Evolutionary conservation across 2,113 vertebrate species (phyloP).

Genomic region (Vulpes lagopus): DNA sequence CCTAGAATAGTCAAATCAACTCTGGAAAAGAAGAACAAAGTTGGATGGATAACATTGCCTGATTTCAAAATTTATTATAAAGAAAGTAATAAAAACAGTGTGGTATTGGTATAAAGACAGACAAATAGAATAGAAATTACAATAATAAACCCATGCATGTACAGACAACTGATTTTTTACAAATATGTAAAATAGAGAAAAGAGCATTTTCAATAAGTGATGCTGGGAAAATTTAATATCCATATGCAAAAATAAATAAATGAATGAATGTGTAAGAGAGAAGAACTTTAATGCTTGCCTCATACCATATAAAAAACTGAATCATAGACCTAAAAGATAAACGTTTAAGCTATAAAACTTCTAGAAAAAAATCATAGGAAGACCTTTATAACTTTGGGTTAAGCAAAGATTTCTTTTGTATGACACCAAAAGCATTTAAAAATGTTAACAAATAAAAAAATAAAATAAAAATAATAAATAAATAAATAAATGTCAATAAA

Average conservation of each 20-base stretch:
- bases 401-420: background rate
- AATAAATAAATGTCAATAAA: too few relatives aligned
- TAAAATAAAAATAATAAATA: too few relatives aligned
- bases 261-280: background rate
- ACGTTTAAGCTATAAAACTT: constrained; percentile 6
- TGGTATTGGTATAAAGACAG: background rate
- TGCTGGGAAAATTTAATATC: background rate
- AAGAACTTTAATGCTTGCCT: background rate
- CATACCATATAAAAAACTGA: background rate
- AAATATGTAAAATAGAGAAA: background rate
- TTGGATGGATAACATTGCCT: background rate
- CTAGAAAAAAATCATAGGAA: background rate
- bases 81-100: background rate
- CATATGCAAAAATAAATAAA: background rate
- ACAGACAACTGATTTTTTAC: background rate
- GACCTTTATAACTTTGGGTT: background rate
- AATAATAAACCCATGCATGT: background rate
- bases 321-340: background rate
- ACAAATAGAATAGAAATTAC: constrained; percentile 10
- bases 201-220: constrained; percentile 14
- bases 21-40: constrained; percentile 27
- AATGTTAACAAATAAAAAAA: background rate
- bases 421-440: background rate
- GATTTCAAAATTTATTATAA: constrained; percentile 37
- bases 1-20: background rate